Percentiles rank a stretch among this genome's conserved stretches.
Evolutionary conservation across 2,888 invertebrate genomes (phyloP).

Genomic region (Pristionchus maxplancki): DNA sequence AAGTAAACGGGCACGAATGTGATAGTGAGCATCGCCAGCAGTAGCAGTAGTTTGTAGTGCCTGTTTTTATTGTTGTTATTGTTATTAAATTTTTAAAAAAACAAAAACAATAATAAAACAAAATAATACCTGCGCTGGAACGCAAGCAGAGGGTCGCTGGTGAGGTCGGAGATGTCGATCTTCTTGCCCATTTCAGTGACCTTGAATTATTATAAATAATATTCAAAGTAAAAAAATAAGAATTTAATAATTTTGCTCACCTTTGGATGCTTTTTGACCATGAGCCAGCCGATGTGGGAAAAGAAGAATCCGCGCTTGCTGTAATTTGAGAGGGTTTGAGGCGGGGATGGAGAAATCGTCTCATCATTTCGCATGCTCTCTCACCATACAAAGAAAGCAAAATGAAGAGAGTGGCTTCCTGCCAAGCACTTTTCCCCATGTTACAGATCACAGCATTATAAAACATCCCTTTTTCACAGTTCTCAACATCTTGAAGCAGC

Average conservation of each 20-base stretch:
- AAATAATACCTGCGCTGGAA: slow-evolving; percentile 87
- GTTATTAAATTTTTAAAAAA: background rate
- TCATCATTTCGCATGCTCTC: too few relatives aligned
- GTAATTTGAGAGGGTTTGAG: slow-evolving; percentile 48
- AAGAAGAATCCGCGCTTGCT: slow-evolving; percentile 93
- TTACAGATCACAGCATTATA: too few relatives aligned
- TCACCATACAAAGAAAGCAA: too few relatives aligned
- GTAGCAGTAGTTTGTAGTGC: slow-evolving; percentile 87
- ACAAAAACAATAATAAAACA: background rate
- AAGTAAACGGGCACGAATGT: slow-evolving; percentile 83
- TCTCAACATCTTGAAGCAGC: too few relatives aligned
- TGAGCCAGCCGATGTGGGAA: slow-evolving; percentile 94
- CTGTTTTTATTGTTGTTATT: slow-evolving; percentile 61
- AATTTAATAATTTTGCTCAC: background rate
- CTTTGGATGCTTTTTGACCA: slow-evolving; percentile 85
- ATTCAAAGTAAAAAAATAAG: background rate
- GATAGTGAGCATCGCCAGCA: slow-evolving; percentile 87
- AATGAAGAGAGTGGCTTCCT: too few relatives aligned
- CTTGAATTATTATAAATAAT: background rate
- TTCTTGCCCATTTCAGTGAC: slow-evolving; percentile 79
- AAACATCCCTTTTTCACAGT: too few relatives aligned
- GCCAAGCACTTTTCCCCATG: too few relatives aligned
- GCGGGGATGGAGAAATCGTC: too few relatives aligned
- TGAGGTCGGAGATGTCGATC: slow-evolving; percentile 83
- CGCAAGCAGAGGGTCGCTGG: background rate